These are phyloP conservation scores for Drosophila pseudoananassae DNA, from an alignment of 1,140 invertebrate species.

Conservation along the genomic window DNA sequence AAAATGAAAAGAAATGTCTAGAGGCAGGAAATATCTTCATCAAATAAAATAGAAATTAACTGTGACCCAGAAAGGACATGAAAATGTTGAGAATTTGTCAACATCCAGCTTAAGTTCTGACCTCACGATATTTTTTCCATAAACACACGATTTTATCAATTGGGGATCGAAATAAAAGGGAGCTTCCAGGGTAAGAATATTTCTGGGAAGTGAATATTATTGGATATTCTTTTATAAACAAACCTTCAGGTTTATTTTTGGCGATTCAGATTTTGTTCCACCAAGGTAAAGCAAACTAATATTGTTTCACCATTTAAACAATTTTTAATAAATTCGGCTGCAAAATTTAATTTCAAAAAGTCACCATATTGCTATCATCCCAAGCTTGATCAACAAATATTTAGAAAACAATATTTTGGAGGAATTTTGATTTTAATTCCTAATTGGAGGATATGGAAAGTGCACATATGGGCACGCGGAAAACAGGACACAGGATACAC, in stretches of 20 bases:
- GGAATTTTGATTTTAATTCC: constrained; percentile 2
- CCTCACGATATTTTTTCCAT: constrained; percentile 1
- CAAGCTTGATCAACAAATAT: neutral
- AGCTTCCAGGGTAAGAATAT: too few species aligned
- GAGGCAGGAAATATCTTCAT: constrained; percentile 62
- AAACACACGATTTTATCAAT: neutral
- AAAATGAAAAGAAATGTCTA: constrained; percentile 49
- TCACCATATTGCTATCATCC: neutral
- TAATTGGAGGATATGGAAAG: neutral
- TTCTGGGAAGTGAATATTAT: too few species aligned
- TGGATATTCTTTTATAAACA: neutral
- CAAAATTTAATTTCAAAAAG: neutral
- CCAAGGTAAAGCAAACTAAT: too few species aligned
- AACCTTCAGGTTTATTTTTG: neutral
- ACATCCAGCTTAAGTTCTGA: constrained; percentile 24
- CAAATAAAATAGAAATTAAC: constrained; percentile 79
- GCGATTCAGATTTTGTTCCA: too few species aligned
- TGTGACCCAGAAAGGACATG: constrained; percentile 57
- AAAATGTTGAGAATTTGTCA: constrained; percentile 58
- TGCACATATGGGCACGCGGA: constrained; percentile 18
- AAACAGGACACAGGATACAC: constrained; percentile 6
- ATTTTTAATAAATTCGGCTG: neutral
- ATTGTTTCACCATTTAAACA: neutral
- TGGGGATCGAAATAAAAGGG: neutral
- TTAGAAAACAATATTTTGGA: neutral